Evolutionary conservation across 1,140 invertebrate species (phyloP), one percentile per base, ranked within the genome.

Genomic region (Eueides isabella): DNA sequence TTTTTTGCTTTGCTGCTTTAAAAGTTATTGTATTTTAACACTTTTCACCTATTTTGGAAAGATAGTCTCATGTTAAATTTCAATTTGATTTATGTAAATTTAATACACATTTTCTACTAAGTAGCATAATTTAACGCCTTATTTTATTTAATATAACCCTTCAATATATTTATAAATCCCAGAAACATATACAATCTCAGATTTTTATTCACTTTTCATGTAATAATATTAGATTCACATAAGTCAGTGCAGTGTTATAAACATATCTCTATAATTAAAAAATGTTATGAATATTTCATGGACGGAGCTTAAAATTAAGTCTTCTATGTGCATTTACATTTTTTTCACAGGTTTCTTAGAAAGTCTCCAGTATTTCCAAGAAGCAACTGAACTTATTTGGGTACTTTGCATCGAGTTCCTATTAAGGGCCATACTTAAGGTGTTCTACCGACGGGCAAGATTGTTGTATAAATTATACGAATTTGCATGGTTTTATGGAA

Each of bases 401-500:
- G 72, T 62, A 73, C 63, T 44, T 65, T 30, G 69, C 72, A 78
- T 68, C 64, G 72, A 69, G 71, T 76, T 75, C 77, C 82, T 71
- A 80, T 79, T 84, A 76, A 62, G 80, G 79, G 71, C 64, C 72
- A 62, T 75, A 72, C 74, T 75, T 77, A 69, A 35, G 44, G 64
- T 61, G 30, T 33, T 77, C 68, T 67, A 74, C 74, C 67, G 75
- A 78, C 68, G 67, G 76, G 79, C 75, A 72, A 75, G 81, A 83
- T 78, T 78, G 77, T 69, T 55, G 80, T 79, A 79, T 84, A 81
- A 84, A 83, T 83, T 80, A 80, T 78, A 72, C 72, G 74, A 83
- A 86, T 86, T 85, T 85, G 80, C 80, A 81, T 82, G 73, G 74
- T 63, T 79, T 79, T 82, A 86, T 78, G 81, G 79, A 90, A 89